These are phyloP conservation scores for Plestiodon gilberti DNA, from an alignment of 2,113 vertebrate species.

Conservation along the genomic window DNA sequence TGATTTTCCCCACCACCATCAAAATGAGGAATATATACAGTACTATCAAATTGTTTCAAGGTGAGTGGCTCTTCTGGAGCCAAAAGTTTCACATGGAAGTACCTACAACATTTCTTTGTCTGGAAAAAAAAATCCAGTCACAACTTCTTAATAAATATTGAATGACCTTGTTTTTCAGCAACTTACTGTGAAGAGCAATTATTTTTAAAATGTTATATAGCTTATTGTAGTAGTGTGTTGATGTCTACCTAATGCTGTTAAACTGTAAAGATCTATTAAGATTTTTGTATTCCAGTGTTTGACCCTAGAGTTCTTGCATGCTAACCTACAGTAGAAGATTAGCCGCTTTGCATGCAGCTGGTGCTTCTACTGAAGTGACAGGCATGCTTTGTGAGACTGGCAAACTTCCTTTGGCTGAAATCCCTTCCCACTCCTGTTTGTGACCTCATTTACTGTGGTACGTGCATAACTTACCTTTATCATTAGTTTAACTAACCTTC, in stretches of 20 bases:
- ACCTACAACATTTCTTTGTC: rapidly evolving
- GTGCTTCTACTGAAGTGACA: constrained; percentile 67
- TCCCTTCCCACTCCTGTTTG: constrained; percentile 70
- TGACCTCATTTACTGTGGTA: constrained; percentile 81
- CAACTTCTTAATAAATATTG: constrained; percentile 26
- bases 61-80: not conserved
- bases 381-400: constrained; percentile 76
- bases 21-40: not conserved
- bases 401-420: constrained; percentile 74
- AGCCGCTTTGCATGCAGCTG: constrained; percentile 88
- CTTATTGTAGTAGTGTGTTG: not conserved
- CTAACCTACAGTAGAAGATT: constrained; percentile 83
- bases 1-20: not conserved
- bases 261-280: constrained; percentile 73
- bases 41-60: not conserved
- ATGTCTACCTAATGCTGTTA: constrained; percentile 39
- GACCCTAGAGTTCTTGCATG: constrained; percentile 87
- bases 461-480: constrained; percentile 76
- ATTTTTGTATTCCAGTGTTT: constrained; percentile 82
- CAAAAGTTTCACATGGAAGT: not conserved
- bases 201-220: not conserved
- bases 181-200: constrained; percentile 20
- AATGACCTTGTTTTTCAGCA: constrained; percentile 10
- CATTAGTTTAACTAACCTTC: constrained; percentile 66
- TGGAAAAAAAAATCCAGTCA: not conserved